Base-by-base conservation (phyloP, 2,113 vertebrate genomes). In the Chloropsis cyanopogon region DNA sequence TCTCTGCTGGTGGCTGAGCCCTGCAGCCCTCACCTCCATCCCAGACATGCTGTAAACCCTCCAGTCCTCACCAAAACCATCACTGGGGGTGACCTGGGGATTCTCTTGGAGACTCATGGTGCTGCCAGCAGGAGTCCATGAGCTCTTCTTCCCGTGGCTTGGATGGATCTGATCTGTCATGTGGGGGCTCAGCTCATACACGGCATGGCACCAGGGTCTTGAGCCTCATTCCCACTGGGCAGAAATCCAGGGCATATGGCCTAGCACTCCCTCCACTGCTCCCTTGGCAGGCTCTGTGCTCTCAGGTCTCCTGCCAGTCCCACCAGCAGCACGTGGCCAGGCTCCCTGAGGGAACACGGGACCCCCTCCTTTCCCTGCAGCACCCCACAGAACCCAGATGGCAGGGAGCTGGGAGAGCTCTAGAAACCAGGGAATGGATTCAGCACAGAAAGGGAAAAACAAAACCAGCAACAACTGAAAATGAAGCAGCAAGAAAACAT, bases 401-500 rank as follows among this genome's bases (percentile, higher is more conserved):
- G 6, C 26, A 25, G 35, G 56, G 63, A 93, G 47, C 60, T 72
- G 66, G 50, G 56, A 94, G 37, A 78, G 18, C 22, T 76, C 83
- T 89, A 61, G 64, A 89, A 91, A 86, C 24, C 64, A 88, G 69
- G 82, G 53, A 75, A 86, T 42, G 84, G 69, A 86, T 78, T 64
- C 42, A 92, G 92, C 39, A 24, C 33, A 70, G 64, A 85, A 83
- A 86, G 28, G 14, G 24, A 54, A 68, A 87, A 96, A 72, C 21
- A 42, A 73, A 86, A 79, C 64, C 17, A 33, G 12, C 60, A 35
- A 56, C 28, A 7, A 22, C 81, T 79, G 95, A 91, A 96, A 96
- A 85, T 1, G 9, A 68, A 66, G 73, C 77, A 86, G 53, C 60
- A 90, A 86, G 82, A 91, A 94, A 96, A 94, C 49, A 94, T 18